Conservation (phyloP, 2,113 vertebrate species). For the Ceyx margarethae region DNA sequence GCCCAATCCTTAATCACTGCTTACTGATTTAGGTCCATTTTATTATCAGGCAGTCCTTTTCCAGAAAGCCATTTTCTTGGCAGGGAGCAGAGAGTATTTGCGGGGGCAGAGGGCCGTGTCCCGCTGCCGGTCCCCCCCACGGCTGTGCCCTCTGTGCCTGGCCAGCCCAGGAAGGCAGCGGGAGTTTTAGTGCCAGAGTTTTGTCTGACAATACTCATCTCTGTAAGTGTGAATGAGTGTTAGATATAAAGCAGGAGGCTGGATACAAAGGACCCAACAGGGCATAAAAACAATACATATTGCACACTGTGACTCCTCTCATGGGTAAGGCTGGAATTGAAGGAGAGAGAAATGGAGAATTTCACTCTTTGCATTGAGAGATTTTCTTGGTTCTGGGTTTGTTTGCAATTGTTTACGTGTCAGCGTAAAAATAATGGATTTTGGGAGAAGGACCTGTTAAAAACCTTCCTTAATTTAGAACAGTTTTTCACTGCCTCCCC, state of each 20-base stretch:
- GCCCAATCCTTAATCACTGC: slow-evolving; percentile 73
- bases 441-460: background rate
- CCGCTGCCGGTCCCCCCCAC: background rate
- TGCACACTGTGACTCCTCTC: slow-evolving; percentile 43
- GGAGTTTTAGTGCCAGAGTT: slow-evolving; percentile 21
- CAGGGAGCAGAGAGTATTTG: slow-evolving; percentile 44
- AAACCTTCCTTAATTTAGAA: slow-evolving; percentile 19
- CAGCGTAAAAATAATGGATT: slow-evolving; percentile 5
- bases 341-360: slow-evolving; percentile 22
- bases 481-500: background rate
- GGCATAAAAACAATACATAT: slow-evolving; percentile 40
- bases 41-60: slow-evolving; percentile 70
- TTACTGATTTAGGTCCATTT: slow-evolving; percentile 69
- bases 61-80: slow-evolving; percentile 69
- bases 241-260: background rate
- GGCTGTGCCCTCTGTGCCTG: background rate
- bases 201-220: slow-evolving; percentile 25
- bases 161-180: slow-evolving; percentile 1
- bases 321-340: slow-evolving; percentile 9
- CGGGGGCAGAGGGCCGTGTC: slow-evolving; percentile 33
- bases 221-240: slow-evolving; percentile 46
- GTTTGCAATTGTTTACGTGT: background rate
- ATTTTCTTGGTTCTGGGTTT: background rate
- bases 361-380: background rate
- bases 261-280: slow-evolving; percentile 33